Percentiles rank a stretch among this genome's conserved stretches.
These are phyloP conservation scores for Danionella dracula DNA, from an alignment of 2,797 vertebrate genomes.

Conservation along the genomic window DNA sequence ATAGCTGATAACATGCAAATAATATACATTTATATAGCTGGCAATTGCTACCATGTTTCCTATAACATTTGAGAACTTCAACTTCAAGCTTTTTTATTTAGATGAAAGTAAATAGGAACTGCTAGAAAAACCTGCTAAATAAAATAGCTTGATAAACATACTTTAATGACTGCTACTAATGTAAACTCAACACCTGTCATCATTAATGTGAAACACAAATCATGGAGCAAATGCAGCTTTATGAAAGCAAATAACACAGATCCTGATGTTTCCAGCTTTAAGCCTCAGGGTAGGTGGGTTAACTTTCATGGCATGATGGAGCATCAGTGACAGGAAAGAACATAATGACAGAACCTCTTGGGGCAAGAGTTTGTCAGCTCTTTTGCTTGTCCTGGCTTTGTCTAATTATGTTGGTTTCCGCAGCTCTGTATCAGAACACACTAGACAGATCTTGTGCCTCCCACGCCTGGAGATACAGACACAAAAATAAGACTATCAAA, in stretches of 20 bases:
- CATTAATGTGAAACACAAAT: conserved; percentile 38
- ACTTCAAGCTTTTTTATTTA: background rate
- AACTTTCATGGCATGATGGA: conserved; percentile 59
- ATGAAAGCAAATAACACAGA: conserved; percentile 45
- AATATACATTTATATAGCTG: no score
- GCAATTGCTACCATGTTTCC: no score
- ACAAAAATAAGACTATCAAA: conserved; percentile 57
- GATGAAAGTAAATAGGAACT: background rate
- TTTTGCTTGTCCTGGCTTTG: conserved; percentile 50
- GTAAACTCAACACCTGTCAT: conserved; percentile 12
- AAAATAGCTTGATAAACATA: background rate
- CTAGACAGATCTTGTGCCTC: conserved; percentile 46
- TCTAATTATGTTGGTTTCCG: conserved; percentile 63
- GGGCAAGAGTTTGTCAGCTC: conserved; percentile 64
- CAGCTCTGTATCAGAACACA: conserved; percentile 57
- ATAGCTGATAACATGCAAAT: no score
- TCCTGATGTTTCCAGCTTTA: conserved; percentile 35
- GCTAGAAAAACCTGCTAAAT: conserved; percentile 11
- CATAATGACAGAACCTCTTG: conserved; percentile 58
- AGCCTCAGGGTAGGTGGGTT: conserved; percentile 46
- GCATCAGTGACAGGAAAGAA: conserved; percentile 66
- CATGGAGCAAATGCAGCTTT: conserved; percentile 42
- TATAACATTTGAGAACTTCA: no score
- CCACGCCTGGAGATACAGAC: conserved; percentile 50
- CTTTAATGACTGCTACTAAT: conserved; percentile 27